A percentile compares a stretch with the other conserved stretches of the same genome.
phyloP scores from a whole-genome alignment of 2,888 invertebrate genomes.

The Gnatocerus cornutus region DNA sequence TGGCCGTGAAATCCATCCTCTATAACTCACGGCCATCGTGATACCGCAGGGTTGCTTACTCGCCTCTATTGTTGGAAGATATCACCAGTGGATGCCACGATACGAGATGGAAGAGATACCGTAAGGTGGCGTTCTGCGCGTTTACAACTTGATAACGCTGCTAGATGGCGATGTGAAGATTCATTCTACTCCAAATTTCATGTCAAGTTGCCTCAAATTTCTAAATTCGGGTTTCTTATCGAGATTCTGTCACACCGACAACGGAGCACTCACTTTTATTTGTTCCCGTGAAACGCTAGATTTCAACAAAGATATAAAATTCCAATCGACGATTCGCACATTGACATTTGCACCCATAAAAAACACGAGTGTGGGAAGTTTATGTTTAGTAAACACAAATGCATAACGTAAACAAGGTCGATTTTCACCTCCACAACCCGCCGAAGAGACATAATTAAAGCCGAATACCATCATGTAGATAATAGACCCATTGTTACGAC shows the following conservation, averaged over 20 bases:
- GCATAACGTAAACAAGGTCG: constrained; percentile 32
- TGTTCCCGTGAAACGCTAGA: background rate
- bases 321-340: background rate
- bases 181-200: background rate
- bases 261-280: too few species aligned
- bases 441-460: constrained; percentile 63
- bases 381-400: background rate
- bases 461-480: constrained; percentile 68
- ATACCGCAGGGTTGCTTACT: constrained; percentile 62
- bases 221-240: too few species aligned
- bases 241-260: too few species aligned
- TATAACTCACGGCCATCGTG: constrained; percentile 66
- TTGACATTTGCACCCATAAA: background rate
- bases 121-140: constrained; percentile 30
- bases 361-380: background rate
- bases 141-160: constrained; percentile 13
- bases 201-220: background rate
- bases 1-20: constrained; percentile 68
- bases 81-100: constrained; percentile 12
- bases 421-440: constrained; percentile 26
- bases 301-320: constrained; percentile 2
- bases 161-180: constrained; percentile 24
- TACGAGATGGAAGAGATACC: constrained; percentile 16
- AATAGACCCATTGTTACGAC: constrained; percentile 70
- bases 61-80: constrained; percentile 48